Base-by-base conservation (phyloP, 2,888 invertebrate genomes). In the Phortica magna region DNA sequence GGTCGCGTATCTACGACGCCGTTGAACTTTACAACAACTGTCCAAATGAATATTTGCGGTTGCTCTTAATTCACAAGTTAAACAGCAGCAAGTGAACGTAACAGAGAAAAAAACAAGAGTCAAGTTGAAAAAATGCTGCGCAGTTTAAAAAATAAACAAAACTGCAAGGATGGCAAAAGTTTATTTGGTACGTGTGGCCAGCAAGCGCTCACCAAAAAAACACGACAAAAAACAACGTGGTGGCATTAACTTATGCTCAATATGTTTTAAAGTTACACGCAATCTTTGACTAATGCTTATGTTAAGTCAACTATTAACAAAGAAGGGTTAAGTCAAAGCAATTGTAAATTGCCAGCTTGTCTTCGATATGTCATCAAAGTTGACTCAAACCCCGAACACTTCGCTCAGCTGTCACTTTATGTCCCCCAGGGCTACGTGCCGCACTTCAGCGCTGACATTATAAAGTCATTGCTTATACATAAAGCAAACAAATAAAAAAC, bases 11-110 rank as follows among this genome's bases (percentile, higher is more conserved):
- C 65, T 74, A 65, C 57, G 67, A 83, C 83, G 83, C 83, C 82
- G 82, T 85, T 83, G 83, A 90, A 91, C 89, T 91, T 91, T 90
- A 89, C 91, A 91, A 89, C 91, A 91, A 89, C 91, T 90, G 88
- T 89, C 88, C 89, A 91, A 91, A 91, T 91, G 91, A 91, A 91
- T 91, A 91, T 91, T 91, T 91, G 91, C 91, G 91, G 91, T 91
- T 88, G 84, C 90, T 89, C 89, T 91, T 91, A 91, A 91, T 91
- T 91, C 90, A 91, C 90, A 91, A 91, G 90, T 90, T 89, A 88
- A 90, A 90, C 83, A 90, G 81, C 83, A 82, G 81, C 84, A 82
- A 79, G 77, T 75, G 75, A 73, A 67, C 10, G 19, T 74, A 81
- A 77, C 75, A 78, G 48, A 41, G 53, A 74, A 75, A 61, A 76